Conservation (phyloP, 2,797 vertebrate species). For the Malurus leucopterus region DNA sequence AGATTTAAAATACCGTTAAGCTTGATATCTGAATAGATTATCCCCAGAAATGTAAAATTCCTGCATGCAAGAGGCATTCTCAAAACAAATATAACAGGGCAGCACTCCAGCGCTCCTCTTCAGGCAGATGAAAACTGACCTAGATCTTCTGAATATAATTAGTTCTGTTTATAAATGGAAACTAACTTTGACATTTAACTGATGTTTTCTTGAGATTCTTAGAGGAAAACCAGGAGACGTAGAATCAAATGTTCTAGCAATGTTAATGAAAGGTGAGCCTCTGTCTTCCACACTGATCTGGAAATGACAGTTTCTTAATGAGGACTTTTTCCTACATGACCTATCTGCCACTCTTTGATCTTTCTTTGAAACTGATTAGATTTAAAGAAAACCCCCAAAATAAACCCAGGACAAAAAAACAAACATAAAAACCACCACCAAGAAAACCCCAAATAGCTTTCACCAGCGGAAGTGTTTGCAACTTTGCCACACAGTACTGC, state of each 20-base stretch:
- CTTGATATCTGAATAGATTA: background rate
- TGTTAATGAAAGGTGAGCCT: background rate
- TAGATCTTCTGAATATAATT: slow-evolving; percentile 49
- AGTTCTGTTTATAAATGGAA: slow-evolving; percentile 57
- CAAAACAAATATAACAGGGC: background rate
- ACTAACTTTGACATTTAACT: slow-evolving; percentile 47
- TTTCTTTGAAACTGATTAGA: background rate
- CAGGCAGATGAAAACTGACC: slow-evolving; percentile 40
- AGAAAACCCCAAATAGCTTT: background rate
- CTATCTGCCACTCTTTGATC: background rate
- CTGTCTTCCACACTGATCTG: background rate
- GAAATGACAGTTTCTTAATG: background rate
- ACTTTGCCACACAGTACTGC: background rate
- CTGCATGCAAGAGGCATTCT: background rate
- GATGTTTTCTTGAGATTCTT: slow-evolving; percentile 26
- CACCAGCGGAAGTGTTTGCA: background rate
- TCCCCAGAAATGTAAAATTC: background rate
- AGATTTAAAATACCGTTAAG: background rate
- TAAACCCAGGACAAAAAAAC: background rate
- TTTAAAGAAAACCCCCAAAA: background rate
- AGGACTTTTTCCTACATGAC: background rate
- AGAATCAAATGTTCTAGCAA: background rate
- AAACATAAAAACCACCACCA: background rate
- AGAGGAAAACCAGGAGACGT: background rate
- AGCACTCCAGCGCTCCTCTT: background rate